Evolutionary conservation across 2,113 vertebrate species (phyloP).

Genomic region (Leptobrachium leishanense): DNA sequence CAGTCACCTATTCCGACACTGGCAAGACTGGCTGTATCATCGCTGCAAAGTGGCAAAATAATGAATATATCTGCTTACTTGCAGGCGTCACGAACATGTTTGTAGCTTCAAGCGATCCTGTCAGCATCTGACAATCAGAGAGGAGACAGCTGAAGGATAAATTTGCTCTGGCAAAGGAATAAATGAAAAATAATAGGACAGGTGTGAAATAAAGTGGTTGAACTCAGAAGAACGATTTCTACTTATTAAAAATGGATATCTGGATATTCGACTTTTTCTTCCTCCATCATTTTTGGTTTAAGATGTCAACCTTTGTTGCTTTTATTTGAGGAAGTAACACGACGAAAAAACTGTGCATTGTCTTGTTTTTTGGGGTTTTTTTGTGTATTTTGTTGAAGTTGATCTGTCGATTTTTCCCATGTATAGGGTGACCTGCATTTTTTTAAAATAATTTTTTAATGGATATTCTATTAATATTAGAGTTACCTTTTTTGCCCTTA

Average conservation of each 20-base stretch:
- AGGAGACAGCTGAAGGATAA: constrained; percentile 2
- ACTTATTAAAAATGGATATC: not conserved
- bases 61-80: constrained; percentile 43
- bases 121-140: constrained; percentile 13
- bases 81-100: constrained; percentile 15
- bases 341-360: too few relatives aligned
- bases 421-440: too few relatives aligned
- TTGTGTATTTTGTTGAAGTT: too few relatives aligned
- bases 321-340: too few relatives aligned
- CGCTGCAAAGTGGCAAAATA: constrained; percentile 10
- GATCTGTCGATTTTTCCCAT: too few relatives aligned
- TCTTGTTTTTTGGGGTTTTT: too few relatives aligned
- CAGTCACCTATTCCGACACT: constrained; percentile 10
- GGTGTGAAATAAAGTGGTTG: not conserved
- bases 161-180: not conserved
- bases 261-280: too few relatives aligned
- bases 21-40: constrained; percentile 2
- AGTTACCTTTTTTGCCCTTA: too few relatives aligned
- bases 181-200: constrained; percentile 7
- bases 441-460: too few relatives aligned
- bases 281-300: too few relatives aligned
- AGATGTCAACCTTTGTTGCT: too few relatives aligned
- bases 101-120: constrained; percentile 18
- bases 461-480: too few relatives aligned
- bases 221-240: not conserved